A percentile compares a stretch with the other conserved stretches of the same genome.
Conservation (phyloP, 2,888 invertebrate genomes). For the Latheticus oryzae region DNA sequence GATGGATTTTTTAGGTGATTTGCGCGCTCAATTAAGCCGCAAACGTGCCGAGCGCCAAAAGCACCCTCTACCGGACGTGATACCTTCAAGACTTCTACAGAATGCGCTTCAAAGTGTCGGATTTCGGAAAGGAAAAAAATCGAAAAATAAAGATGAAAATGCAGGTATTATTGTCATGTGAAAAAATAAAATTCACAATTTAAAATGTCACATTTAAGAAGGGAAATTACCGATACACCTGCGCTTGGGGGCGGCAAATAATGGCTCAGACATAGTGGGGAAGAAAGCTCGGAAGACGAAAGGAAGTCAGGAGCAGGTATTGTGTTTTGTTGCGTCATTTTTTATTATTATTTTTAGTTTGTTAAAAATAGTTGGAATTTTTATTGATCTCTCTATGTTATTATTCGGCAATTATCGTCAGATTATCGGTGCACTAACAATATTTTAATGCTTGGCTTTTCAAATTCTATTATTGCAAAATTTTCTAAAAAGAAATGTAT, state of each 20-base stretch:
- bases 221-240: constrained; percentile 63
- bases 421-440: constrained; percentile 34
- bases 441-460: constrained; percentile 34
- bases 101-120: constrained; percentile 69
- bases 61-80: constrained; percentile 61
- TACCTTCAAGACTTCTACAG: constrained; percentile 67
- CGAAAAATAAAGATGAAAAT: constrained; percentile 54
- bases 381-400: constrained; percentile 19
- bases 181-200: background rate
- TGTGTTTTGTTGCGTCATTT: constrained; percentile 53
- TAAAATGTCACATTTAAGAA: constrained; percentile 52
- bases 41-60: constrained; percentile 67
- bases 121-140: constrained; percentile 64
- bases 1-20: constrained; percentile 65
- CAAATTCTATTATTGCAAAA: constrained; percentile 10
- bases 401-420: constrained; percentile 1
- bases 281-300: constrained; percentile 64
- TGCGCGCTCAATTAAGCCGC: constrained; percentile 68
- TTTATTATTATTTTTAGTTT: constrained; percentile 38
- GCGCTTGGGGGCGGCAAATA: constrained; percentile 60
- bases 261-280: constrained; percentile 52
- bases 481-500: too few species aligned
- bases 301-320: constrained; percentile 65
- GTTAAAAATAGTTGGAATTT: constrained; percentile 18
- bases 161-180: constrained; percentile 50